Evolutionary conservation across 2,797 vertebrate genomes (phyloP).

Genomic region (Picus viridis): DNA sequence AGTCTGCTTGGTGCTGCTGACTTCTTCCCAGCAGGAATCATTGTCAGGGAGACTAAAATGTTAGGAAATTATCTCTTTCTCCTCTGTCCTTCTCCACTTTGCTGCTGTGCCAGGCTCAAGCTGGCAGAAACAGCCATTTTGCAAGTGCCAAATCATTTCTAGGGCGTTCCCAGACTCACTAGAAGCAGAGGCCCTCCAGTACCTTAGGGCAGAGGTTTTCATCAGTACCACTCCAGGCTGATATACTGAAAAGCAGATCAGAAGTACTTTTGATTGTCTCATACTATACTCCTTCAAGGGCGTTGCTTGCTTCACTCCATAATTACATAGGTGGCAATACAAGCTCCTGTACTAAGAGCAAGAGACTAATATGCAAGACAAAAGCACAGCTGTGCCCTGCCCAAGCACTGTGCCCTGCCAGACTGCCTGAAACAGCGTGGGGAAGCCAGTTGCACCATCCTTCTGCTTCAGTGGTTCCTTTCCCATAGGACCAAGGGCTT

Average conservation of each 20-base stretch:
- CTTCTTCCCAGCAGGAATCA: neutral
- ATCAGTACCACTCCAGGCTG: neutral
- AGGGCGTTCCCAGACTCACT: neutral
- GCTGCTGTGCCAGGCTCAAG: neutral
- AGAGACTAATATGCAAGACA: neutral
- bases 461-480: neutral
- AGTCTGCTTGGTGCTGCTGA: neutral
- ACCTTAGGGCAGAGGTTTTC: neutral
- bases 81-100: neutral
- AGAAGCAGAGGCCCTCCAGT: neutral
- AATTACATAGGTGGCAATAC: neutral
- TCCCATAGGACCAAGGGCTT: neutral
- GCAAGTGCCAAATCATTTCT: neutral
- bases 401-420: neutral
- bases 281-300: neutral
- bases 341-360: neutral
- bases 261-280: neutral
- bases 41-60: neutral
- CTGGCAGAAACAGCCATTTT: neutral
- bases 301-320: neutral
- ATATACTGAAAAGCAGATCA: neutral
- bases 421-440: accelerated
- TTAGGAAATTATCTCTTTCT: neutral
- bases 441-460: neutral
- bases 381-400: neutral